Base-by-base conservation (phyloP, 2,888 invertebrate species). In the Netelia virgata region DNA sequence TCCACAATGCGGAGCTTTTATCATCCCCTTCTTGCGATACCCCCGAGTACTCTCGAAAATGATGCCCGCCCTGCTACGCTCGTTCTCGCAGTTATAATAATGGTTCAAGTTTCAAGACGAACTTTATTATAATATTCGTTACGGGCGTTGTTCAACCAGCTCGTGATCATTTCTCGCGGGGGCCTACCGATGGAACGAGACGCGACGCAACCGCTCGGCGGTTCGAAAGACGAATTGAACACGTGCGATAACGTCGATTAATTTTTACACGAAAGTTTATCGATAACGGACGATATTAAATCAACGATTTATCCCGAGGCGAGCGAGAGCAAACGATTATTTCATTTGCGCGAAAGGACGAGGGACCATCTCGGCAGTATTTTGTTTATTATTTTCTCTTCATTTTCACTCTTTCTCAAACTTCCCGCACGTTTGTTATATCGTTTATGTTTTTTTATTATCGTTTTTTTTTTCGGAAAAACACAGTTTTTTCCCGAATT, bases 121-220 rank as follows among this genome's bases (percentile, higher is more conserved):
- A 88, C 83, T 87, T 87, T 84, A 69, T 78, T 8, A 36, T 36
- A 36, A 23, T 87, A 79, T 74, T 84, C 83, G 63, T 82, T 83
- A 76, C 57, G 23, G 57, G 18, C 20, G 55, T 69, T 76, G 72
- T 81, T 68, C 55, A 61, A 81, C 43, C 70, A 68, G 59, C 70
- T 43, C 11, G 28, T 73, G 77, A 55, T 23, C 57, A 43, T 78
- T 63, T 78, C 57, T 43, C 63, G 55, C 53, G 57, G 28, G 78
- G 11, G 20, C 50, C 3, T 11, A 36, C 36, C 36, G 36, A 36
- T 36, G 36, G 36, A 36, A 36, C 5, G 36, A 36, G 3, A 28
- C 28, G 28, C 36, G 36, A 36, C 6, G 36, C 6, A 36, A 36
- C 36, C 36, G 36, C 36, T 36, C 36, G 36, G 36, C 6, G 36